Conservation (phyloP, 2,797 vertebrate genomes). For the Semaprochilodus insignis region DNA sequence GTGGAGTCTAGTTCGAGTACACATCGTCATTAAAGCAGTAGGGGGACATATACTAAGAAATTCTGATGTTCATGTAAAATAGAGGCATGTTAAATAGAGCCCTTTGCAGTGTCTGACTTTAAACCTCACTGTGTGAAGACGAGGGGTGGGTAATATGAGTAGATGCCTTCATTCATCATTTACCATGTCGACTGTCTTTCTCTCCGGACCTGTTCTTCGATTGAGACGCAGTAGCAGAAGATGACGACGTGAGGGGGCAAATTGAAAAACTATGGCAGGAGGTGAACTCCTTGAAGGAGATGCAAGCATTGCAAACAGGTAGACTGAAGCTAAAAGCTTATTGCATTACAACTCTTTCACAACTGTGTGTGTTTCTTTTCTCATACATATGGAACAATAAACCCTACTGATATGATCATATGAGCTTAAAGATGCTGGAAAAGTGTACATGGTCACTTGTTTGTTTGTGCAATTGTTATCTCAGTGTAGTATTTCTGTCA, state of each 20-base stretch:
- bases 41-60: no score
- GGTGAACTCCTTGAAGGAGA: slow-evolving; percentile 96
- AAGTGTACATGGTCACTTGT: not conserved
- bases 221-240: slow-evolving; percentile 74
- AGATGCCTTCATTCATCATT: not conserved
- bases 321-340: slow-evolving; percentile 41
- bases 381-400: not conserved
- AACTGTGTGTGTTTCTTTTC: not conserved
- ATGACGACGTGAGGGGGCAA: slow-evolving; percentile 88
- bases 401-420: not conserved
- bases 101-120: no score
- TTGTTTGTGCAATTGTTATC: not conserved
- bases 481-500: not conserved
- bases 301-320: slow-evolving; percentile 97
- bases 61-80: no score
- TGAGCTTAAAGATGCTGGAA: not conserved
- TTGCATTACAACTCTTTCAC: not conserved
- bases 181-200: slow-evolving; percentile 16
- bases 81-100: no score
- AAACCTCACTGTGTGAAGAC: no score
- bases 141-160: not conserved
- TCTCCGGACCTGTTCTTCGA: slow-evolving; percentile 32
- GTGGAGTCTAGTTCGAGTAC: no score
- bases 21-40: no score
- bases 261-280: slow-evolving; percentile 93